Base-by-base conservation (phyloP, 2,888 invertebrate species). In the Elmis aenea region DNA sequence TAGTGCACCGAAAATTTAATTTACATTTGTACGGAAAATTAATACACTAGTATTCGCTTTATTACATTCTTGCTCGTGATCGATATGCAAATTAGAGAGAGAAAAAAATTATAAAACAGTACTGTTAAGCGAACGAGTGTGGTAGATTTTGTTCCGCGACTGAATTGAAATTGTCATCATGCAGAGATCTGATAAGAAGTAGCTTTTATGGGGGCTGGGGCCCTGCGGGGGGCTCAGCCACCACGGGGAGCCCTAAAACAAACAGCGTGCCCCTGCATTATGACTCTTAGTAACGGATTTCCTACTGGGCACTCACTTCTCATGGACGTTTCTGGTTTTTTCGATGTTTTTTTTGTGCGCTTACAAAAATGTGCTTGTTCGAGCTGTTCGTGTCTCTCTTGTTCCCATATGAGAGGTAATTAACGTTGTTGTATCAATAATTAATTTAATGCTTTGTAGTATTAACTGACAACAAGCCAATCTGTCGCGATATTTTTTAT, bases 181-280 rank as follows among this genome's bases (percentile, higher is more conserved):
- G 67, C 62, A 55, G 66, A 64, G 66, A 67, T 67, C 67, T 66
- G 67, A 67, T 67, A 67, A 67, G 63, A 55, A 58, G 62, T 55
- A 58, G 63, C 63, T 62, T 62, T 62, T 61, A 61, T 54, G 57
- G 61, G 63, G 56, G 47, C 46, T 49, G 38, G 51, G 42, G 31
- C 51, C 49, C 48, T 59, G 42, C 51, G 54, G 8, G 51, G 61
- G 60, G 61, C 55, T 48, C 50, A 21, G 49, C 33, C 55, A 30
- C 58, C 46, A 46, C 62, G 58, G 65, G 66, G 59, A 43, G 62
- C 59, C 64, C 59, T 63, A 65, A 66, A 66, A 63, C 64, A 61
- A 66, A 65, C 65, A 64, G 62, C 64, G 59, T 59, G 62, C 61
- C 57, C 54, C 54, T 45, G 54, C 57, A 56, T 61, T 61, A 62